Base-by-base conservation (phyloP, 2,888 invertebrate genomes). In the Periphyllus acericola region DNA sequence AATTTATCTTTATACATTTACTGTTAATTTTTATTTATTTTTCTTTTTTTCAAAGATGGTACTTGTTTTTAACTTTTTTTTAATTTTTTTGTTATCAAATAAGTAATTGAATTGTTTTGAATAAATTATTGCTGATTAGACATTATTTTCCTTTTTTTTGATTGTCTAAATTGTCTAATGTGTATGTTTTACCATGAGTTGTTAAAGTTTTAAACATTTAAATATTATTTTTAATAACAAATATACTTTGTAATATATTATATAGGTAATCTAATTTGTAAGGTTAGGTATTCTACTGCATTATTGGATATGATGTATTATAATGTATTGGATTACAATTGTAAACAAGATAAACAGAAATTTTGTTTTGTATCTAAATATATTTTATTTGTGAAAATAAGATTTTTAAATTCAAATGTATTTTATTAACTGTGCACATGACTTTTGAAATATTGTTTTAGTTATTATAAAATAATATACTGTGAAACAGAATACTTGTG, bases 91-190 rank as follows among this genome's bases (percentile, higher is more conserved):
- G 46, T 82, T 71, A 71, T 21, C 21, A 11, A 68, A 32, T 46
- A 71, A 81, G 46, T n/a, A 34, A 72, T 83, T 74, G 8, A 55
- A 36, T 83, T 60, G 79, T 79, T 79, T 66, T 74, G 60, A n/a
- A 4, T 79, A 25, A 55, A 55, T 25, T 55, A 55, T 79, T 40
- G 36, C 72, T 72, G 25, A 60, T 60, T 60, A 34, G 1, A 25
- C 11, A 5, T 74, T 83, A n/a, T 34, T 72, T 52, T 72, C 19
- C 34, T 29, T 74, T 4, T 83, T 14, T 81, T n/a, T 46, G 11
- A 46, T 83, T 82, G 36, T 40, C 9, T n/a, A 60, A 72, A 40
- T 46, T 66, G 32, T 71, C 6, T 71, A 52, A 52, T 82, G 14
- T 8, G 21, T 71, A 17, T 19, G 5, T 46, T 25, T 81, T 71